Base-by-base conservation (phyloP, 2,888 invertebrate genomes). In the Parnassius glacialis region DNA sequence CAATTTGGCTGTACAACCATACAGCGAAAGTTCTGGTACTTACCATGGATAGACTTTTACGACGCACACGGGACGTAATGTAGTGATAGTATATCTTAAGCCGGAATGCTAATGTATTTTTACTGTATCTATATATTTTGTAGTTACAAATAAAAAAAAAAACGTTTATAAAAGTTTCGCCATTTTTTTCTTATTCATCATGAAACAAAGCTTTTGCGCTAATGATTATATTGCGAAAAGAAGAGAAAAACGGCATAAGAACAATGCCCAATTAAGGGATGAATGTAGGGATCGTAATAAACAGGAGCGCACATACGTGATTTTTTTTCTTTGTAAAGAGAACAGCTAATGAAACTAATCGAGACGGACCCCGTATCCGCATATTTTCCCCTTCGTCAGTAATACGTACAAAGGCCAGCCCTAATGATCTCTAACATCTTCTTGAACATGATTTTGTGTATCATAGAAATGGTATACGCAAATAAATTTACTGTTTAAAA, bases 261-360 rank as follows among this genome's bases (percentile, higher is more conserved):
- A 60, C 54, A 55, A 60, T 60, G 25, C 42, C 11, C 13, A 55
- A 60, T 60, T 50, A 60, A 55, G 54, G 54, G 50, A 50, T 25
- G 42, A 11, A 42, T 10, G 48, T 20, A n/a, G 44, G 20, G 48
- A 41, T 52, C 47, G 52, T 48, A 53, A 59, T 53, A 48, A 41
- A 54, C 59, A 60, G 5, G 25, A 34, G 47, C 52, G 47, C 41
- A 48, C 48, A 48, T 48, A 20, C n/a, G 20, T 48, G 55, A 34
- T 55, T 55, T 55, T 43, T 55, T 55, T 55, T 55, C 60, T 60
- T 55, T 60, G 54, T 55, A 50, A 48, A 50, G 53, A 25, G 50
- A 50, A 50, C 54, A 55, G 43, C 59, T 55, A 60, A 55, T 55
- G 60, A 60, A 60, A 50, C 43, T 60, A 55, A 55, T 60, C 54